Base-by-base conservation (phyloP, 1,140 invertebrate species). In the Yoshiicerus persimilis region DNA sequence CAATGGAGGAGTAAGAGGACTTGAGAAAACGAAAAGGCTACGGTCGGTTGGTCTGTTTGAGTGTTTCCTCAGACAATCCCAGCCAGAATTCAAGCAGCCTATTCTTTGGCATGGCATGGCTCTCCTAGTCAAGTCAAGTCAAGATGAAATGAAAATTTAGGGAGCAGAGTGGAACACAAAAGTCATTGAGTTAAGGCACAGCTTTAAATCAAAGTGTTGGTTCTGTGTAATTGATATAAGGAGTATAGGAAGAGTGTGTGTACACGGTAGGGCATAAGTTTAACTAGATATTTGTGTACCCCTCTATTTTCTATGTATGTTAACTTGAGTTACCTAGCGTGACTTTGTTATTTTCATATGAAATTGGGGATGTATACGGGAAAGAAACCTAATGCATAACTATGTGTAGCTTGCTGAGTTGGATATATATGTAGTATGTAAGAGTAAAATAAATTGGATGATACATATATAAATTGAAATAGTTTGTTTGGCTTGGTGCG, bases 71-170 rank as follows among this genome's bases (percentile, higher is more conserved):
- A 56, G 47, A 56, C 47, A 47, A 47, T 47, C 41, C 13, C n/a
- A 56, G 47, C n/a, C 20, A n/a, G 47, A 56, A 56, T 56, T 56
- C 16, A 56, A 56, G 47, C 20, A 56, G 47, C 47, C 47, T 56
- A 56, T 56, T 56, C 47, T 56, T 4, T 56, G 16, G 47, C 47
- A n/a, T 56, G 47, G 13, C 47, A 16, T 56, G 41, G 41, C 41
- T 16, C 16, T 70, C 25, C 66, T 80, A 80, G 32, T n/a, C 11
- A 38, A 80, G 34, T 80, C 75, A 80, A 80, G 75, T 34, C 75
- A 32, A 80, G 75, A 80, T 80, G 75, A 80, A 80, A 80, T 80
- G 75, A 80, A 80, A 80, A 80, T 80, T 80, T 80, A 80, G 75
- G 75, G n/a, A 80, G 75, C 75, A 30, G 32, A 80, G 32, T 80